These are phyloP conservation scores for Drosophila rellima DNA, from an alignment of 2,888 invertebrate species.

Conservation along the genomic window DNA sequence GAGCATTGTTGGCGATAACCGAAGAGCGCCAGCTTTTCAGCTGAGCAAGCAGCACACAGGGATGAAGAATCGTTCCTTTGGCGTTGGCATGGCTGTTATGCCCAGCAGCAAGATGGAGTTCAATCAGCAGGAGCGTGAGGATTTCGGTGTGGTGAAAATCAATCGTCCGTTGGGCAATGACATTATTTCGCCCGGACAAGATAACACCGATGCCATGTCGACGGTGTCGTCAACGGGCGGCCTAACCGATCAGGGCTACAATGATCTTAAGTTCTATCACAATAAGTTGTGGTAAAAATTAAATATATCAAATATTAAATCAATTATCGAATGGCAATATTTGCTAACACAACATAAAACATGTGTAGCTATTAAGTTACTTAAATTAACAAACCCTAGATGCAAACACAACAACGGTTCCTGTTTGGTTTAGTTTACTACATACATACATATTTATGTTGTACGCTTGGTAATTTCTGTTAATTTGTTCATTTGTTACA, in stretches of 20 bases:
- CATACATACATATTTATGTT: constrained; percentile 34
- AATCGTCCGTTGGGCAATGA: constrained; percentile 82
- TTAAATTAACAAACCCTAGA: constrained; percentile 43
- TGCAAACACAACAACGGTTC: constrained; percentile 62
- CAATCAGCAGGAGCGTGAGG: constrained; percentile 83
- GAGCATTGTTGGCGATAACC: constrained; percentile 73
- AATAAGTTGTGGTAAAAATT: constrained; percentile 90
- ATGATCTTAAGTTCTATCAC: constrained; percentile 92
- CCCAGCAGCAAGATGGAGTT: constrained; percentile 86
- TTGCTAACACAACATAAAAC: constrained; percentile 43
- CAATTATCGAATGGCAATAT: constrained; percentile 36
- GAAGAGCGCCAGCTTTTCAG: constrained; percentile 77
- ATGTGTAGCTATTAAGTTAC: constrained; percentile 56
- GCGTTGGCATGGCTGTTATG: constrained; percentile 85
- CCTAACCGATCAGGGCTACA: constrained; percentile 89
- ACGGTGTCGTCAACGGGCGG: constrained; percentile 85
- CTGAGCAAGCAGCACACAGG: constrained; percentile 85
- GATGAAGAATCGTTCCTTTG: constrained; percentile 85
- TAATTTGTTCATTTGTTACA: constrained; percentile 76
- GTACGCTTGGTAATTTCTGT: constrained; percentile 62
- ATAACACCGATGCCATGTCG: constrained; percentile 84
- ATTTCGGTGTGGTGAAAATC: constrained; percentile 84
- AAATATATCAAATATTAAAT: constrained; percentile 8
- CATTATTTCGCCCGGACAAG: constrained; percentile 68
- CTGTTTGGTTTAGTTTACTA: constrained; percentile 56